These are phyloP conservation scores for Dolichoris vasculosae DNA, from an alignment of 1,140 invertebrate genomes.

Conservation along the genomic window DNA sequence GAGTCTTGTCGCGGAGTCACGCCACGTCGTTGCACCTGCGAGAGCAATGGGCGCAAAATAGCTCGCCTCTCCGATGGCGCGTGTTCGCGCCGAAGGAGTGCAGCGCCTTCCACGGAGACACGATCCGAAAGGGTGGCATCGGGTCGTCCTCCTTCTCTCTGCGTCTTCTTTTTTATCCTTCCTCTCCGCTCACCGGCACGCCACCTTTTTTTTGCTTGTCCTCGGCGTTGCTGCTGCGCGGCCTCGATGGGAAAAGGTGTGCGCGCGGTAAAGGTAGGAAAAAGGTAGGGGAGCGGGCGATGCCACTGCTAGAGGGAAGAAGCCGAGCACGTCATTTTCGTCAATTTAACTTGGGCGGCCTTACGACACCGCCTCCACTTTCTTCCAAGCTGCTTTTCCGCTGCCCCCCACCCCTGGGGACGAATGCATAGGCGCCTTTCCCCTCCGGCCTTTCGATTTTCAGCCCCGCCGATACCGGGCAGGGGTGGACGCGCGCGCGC, in stretches of 20 bases:
- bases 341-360: slow-evolving; percentile 65
- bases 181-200: background rate
- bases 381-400: slow-evolving; percentile 22
- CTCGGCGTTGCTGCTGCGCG: background rate
- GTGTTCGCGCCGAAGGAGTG: background rate
- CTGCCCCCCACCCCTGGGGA: background rate
- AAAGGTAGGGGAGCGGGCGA: slow-evolving; percentile 25
- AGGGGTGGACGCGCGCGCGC: slow-evolving; percentile 47
- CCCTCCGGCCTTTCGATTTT: slow-evolving; percentile 28
- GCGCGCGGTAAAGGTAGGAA: background rate
- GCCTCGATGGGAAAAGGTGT: slow-evolving; percentile 20
- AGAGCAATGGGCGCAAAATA: background rate
- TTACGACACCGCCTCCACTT: slow-evolving; percentile 45
- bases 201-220: background rate
- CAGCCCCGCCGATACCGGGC: slow-evolving; percentile 40
- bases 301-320: slow-evolving; percentile 37
- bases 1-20: background rate
- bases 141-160: background rate
- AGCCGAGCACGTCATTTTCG: slow-evolving; percentile 69
- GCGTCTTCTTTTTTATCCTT: slow-evolving; percentile 3
- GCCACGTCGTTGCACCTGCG: slow-evolving; percentile 15
- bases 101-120: background rate
- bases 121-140: background rate
- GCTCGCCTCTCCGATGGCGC: background rate
- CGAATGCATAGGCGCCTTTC: slow-evolving; percentile 23